These are phyloP conservation scores for Desmophyllum pertusum DNA, from an alignment of 92 coral and sea anemone species.

Conservation along the genomic window DNA sequence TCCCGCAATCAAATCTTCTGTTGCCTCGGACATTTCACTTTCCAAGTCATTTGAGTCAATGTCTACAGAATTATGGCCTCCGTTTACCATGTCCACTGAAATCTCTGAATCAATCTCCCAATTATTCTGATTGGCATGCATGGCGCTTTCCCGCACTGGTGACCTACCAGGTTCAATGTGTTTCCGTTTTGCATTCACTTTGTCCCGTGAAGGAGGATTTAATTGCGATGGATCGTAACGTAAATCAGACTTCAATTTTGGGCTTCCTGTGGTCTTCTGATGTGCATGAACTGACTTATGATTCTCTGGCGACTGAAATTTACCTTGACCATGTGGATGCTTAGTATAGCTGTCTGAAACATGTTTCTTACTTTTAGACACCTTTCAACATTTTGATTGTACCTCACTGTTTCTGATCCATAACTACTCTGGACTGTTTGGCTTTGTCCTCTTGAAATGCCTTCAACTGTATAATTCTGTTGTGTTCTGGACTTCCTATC, in stretches of 20 bases:
- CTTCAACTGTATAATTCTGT: slow-evolving; percentile 6
- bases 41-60: slow-evolving; percentile 55
- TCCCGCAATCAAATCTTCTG: slow-evolving; percentile 65
- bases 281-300: slow-evolving; percentile 1
- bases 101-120: slow-evolving; percentile 70
- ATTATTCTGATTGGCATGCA: slow-evolving; percentile 31
- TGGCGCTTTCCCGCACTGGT: neutral
- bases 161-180: slow-evolving; percentile 22
- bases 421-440: slow-evolving; percentile 10
- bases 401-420: neutral
- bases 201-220: slow-evolving; percentile 20
- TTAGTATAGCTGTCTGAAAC: slow-evolving; percentile 18
- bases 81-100: slow-evolving; percentile 49
- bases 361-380: slow-evolving; percentile 8
- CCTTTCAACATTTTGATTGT: slow-evolving; percentile 7
- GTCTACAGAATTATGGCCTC: slow-evolving; percentile 9
- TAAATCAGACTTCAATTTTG: slow-evolving; percentile 2
- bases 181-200: slow-evolving; percentile 1
- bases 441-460: slow-evolving; percentile 1
- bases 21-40: slow-evolving; percentile 69
- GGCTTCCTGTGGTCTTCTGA: slow-evolving; percentile 15
- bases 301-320: slow-evolving; percentile 15
- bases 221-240: neutral
- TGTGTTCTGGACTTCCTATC: slow-evolving; percentile 18
- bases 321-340: slow-evolving; percentile 5